These are phyloP conservation scores for Sebastes oblongus DNA, from an alignment of 2,797 vertebrate genomes.

Conservation along the genomic window DNA sequence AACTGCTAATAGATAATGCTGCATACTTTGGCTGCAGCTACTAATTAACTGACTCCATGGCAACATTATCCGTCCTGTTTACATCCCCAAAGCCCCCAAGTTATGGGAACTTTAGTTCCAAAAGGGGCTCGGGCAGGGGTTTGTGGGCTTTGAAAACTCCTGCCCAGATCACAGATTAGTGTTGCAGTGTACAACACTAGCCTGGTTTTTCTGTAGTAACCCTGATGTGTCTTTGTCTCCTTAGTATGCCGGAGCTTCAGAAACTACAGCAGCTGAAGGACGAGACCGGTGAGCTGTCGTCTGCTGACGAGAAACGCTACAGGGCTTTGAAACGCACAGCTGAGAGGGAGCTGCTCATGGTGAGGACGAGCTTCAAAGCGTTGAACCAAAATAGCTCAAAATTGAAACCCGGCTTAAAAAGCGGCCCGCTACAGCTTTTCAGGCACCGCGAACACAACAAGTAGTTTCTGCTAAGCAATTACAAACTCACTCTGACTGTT, in stretches of 20 bases:
- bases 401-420: background rate
- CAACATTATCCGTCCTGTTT: background rate
- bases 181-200: background rate
- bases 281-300: conserved; percentile 96
- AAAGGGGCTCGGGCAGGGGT: background rate
- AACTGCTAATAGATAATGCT: background rate
- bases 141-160: background rate
- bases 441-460: background rate
- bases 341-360: conserved; percentile 97
- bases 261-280: conserved; percentile 99
- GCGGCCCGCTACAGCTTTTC: background rate
- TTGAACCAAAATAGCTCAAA: background rate
- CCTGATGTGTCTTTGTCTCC: conserved; percentile 13
- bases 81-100: background rate
- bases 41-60: background rate
- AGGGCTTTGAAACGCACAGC: conserved; percentile 95
- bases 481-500: background rate
- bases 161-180: background rate
- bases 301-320: conserved; percentile 97
- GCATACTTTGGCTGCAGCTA: background rate
- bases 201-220: background rate
- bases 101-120: background rate
- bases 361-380: conserved; percentile 53
- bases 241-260: conserved; percentile 97
- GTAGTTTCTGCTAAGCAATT: background rate